Evolutionary conservation across 2,888 invertebrate species (phyloP).

Genomic region (Sesia bembeciformis): DNA sequence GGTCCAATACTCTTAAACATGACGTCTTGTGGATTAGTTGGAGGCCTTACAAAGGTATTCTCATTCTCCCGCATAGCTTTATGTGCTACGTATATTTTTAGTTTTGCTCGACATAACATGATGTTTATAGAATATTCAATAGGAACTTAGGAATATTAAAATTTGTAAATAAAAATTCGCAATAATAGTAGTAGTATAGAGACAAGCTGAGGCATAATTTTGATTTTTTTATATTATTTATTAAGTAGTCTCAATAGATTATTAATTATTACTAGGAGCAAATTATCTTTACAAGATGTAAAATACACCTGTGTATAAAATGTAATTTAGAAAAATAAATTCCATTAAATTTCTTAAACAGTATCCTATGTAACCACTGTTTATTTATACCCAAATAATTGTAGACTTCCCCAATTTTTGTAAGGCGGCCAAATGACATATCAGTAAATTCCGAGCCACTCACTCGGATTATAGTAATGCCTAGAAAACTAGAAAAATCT

Average conservation of each 20-base stretch:
- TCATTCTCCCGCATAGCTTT: not conserved
- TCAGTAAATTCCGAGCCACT: too few relatives aligned
- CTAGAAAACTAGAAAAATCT: too few relatives aligned
- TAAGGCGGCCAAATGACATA: too few relatives aligned
- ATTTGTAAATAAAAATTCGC: constrained; percentile 62
- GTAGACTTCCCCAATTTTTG: too few relatives aligned
- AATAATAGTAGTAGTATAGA: constrained; percentile 58
- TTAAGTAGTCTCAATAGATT: constrained; percentile 52
- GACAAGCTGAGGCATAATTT: constrained; percentile 43
- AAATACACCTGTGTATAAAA: constrained; percentile 63
- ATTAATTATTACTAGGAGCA: constrained; percentile 17
- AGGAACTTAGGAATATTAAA: constrained; percentile 12
- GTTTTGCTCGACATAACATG: constrained; percentile 1
- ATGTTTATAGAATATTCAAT: constrained; percentile 43
- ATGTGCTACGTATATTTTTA: constrained; percentile 23
- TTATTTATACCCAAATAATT: not conserved
- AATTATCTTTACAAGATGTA: constrained; percentile 47
- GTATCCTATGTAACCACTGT: constrained; percentile 7
- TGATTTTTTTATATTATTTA: constrained; percentile 32
- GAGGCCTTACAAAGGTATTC: not conserved
- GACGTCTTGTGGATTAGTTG: too few relatives aligned
- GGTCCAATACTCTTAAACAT: too few relatives aligned
- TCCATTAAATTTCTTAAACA: constrained; percentile 71
- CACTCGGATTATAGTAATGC: too few relatives aligned
- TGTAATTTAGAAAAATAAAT: constrained; percentile 68